These are phyloP conservation scores for Lycopodina hypogea DNA, from an alignment of 37 sponge, comb jelly and placozoan species.

Conservation along the genomic window DNA sequence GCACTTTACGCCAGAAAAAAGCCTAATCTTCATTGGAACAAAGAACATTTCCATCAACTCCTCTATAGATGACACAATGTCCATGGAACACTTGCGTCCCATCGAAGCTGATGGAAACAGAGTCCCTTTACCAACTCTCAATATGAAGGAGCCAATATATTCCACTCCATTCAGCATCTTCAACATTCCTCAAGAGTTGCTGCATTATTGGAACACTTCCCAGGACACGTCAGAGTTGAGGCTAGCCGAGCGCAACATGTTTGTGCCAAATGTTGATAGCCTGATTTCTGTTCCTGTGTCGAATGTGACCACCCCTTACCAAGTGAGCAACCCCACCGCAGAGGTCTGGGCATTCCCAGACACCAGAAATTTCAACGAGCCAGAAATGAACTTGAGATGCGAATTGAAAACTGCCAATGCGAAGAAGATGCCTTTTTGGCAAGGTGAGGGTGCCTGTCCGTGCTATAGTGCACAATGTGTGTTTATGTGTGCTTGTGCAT, in stretches of 20 bases:
- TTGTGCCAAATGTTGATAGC: conserved; percentile 2
- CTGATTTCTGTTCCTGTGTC: conserved; percentile 15
- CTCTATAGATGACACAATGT: not conserved
- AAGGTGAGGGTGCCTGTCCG: conserved; percentile 24
- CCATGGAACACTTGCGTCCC: not conserved
- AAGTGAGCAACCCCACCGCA: not conserved
- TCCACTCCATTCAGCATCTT: conserved; percentile 9
- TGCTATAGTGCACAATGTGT: too few relatives aligned
- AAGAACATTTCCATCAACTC: conserved; percentile 3
- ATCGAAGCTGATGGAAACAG: not conserved
- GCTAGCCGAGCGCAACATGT: not conserved
- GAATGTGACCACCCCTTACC: not conserved
- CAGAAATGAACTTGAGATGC: conserved; percentile 53
- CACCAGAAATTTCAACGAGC: conserved; percentile 35
- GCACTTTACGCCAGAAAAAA: conserved; percentile 35
- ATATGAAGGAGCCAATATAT: conserved; percentile 51
- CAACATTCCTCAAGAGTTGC: conserved; percentile 13
- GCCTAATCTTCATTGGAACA: conserved; percentile 49
- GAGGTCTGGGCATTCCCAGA: conserved; percentile 67
- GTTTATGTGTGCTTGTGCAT: too few relatives aligned
- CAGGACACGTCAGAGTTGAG: too few relatives aligned
- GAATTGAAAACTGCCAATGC: conserved; percentile 8
- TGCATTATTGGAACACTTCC: conserved; percentile 20
- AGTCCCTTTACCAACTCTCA: conserved; percentile 22
- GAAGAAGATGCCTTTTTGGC: conserved; percentile 6